Conservation (phyloP, 64 coral and sea anemone species). For the Pachyseris speciosa region DNA sequence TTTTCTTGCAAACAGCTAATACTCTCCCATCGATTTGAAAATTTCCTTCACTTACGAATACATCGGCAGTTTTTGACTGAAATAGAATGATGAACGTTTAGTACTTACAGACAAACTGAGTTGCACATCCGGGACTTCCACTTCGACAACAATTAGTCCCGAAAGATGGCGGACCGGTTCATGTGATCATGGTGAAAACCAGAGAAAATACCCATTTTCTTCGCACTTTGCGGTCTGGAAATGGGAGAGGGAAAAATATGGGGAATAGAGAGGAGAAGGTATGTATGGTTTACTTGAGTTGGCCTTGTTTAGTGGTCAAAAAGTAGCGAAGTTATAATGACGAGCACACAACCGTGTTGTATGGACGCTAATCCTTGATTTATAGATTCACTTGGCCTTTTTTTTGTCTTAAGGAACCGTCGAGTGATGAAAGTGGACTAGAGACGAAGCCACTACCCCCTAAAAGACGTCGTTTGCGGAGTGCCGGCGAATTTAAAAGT, state of each 20-base stretch:
- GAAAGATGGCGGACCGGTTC: neutral
- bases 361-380: neutral
- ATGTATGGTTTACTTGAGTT: neutral
- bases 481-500: neutral
- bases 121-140: neutral
- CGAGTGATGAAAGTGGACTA: slow-evolving; percentile 53
- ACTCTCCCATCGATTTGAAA: no score
- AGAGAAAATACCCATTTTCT: slow-evolving; percentile 10
- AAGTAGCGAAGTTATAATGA: neutral
- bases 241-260: slow-evolving; percentile 40
- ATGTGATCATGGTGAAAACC: slow-evolving; percentile 19
- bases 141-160: neutral
- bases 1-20: no score
- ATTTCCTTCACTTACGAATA: no score
- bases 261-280: slow-evolving; percentile 38
- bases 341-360: no score
- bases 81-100: neutral
- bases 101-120: neutral
- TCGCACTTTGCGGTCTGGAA: slow-evolving; percentile 32
- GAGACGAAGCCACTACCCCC: slow-evolving; percentile 41
- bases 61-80: no score
- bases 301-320: neutral
- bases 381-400: neutral
- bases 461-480: slow-evolving; percentile 34
- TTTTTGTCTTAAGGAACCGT: slow-evolving; percentile 18